These are phyloP conservation scores for Myripristis murdjan DNA, from an alignment of 2,797 vertebrate species.

Conservation along the genomic window DNA sequence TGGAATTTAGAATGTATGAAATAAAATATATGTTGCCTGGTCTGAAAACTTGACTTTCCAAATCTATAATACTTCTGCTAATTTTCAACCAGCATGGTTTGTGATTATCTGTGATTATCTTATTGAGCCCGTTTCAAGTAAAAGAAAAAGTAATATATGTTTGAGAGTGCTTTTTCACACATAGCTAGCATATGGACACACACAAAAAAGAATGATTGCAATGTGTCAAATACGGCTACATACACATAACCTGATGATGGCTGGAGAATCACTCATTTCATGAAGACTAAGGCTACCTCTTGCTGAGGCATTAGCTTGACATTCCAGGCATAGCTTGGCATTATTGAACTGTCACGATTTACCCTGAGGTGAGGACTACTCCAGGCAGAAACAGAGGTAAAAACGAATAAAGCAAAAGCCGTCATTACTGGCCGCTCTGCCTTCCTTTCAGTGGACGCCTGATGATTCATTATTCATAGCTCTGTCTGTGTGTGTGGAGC, in stretches of 20 bases:
- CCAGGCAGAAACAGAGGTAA: constrained; percentile 64
- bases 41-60: not conserved
- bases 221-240: constrained; percentile 13
- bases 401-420: constrained; percentile 74
- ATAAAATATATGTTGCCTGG: not conserved
- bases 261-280: constrained; percentile 58
- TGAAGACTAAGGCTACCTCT: constrained; percentile 59
- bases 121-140: not conserved
- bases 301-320: constrained; percentile 80
- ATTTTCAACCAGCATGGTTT: not conserved
- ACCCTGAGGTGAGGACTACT: constrained; percentile 80
- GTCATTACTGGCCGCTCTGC: constrained; percentile 68
- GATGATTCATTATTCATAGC: constrained; percentile 84
- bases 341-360: constrained; percentile 88
- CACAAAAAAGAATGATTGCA: not conserved
- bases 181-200: not conserved
- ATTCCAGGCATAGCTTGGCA: constrained; percentile 88
- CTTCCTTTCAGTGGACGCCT: constrained; percentile 59
- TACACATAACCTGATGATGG: not conserved
- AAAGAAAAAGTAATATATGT: not conserved
- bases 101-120: not conserved
- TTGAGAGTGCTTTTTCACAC: not conserved
- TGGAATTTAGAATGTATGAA: constrained; percentile 16
- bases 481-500: constrained; percentile 74
- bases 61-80: constrained; percentile 1